A percentile compares a stretch with the other conserved stretches of the same genome.
Evolutionary conservation across 37 sponge, comb jelly and placozoan genomes (phyloP).

Genomic region (Diacarnus erythraeanus): DNA sequence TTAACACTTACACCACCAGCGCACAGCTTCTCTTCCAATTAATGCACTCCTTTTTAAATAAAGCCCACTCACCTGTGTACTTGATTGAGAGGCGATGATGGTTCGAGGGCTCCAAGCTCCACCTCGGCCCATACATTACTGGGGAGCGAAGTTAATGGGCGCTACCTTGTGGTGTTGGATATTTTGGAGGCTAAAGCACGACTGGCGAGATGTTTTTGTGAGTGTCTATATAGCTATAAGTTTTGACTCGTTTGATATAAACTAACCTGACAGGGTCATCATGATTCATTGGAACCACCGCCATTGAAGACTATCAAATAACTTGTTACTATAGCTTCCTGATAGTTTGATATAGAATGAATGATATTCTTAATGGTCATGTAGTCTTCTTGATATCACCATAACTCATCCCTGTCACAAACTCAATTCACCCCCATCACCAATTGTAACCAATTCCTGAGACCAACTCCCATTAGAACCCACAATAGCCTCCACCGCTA

Average conservation of each 20-base stretch:
- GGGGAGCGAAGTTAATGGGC: conserved; percentile 71
- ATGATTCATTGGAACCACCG: conserved; percentile 58
- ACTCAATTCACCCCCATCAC: no score
- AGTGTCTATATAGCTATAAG: conserved; percentile 13
- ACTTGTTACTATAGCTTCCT: no score
- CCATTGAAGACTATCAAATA: conserved; percentile 19
- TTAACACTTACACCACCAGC: not conserved
- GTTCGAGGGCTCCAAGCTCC: conserved; percentile 50
- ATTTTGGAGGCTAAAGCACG: conserved; percentile 89
- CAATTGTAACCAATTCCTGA: no score
- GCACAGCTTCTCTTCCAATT: not conserved
- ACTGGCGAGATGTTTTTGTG: conserved; percentile 86
- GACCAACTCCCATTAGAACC: no score
- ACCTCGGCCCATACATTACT: conserved; percentile 31
- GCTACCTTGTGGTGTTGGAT: conserved; percentile 91
- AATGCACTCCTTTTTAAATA: not conserved
- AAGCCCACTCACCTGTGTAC: not conserved
- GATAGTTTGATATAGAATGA: not conserved
- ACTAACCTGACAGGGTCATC: conserved; percentile 45
- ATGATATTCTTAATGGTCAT: no score
- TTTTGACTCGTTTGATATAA: not conserved
- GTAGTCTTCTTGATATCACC: no score
- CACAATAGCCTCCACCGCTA: no score
- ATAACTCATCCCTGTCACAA: no score
- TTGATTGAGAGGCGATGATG: not conserved